phyloP scores from a whole-genome alignment of 2,113 vertebrate species.

The Pterocles gutturalis region DNA sequence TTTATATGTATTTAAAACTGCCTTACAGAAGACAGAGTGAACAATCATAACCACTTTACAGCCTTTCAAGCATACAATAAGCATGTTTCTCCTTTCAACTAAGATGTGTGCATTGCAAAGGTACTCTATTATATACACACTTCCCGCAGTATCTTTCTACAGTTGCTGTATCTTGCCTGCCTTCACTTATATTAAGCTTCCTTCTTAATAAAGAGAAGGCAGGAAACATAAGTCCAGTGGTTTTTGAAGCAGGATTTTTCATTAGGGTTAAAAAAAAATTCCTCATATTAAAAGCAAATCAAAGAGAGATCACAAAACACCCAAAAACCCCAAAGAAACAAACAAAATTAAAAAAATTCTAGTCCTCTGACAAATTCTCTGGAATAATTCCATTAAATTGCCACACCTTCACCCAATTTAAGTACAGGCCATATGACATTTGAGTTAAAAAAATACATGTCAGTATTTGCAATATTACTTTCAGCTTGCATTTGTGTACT shows the following conservation, averaged over 20 bases:
- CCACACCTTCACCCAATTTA: background rate
- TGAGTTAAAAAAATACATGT: background rate
- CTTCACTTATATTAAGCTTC: background rate
- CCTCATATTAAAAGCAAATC: background rate
- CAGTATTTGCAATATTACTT: background rate
- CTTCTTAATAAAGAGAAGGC: background rate
- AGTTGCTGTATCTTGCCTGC: background rate
- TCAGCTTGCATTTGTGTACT: background rate
- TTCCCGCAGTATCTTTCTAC: background rate
- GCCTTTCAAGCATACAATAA: background rate
- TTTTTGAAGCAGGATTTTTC: background rate
- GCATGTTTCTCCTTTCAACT: background rate
- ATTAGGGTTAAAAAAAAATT: background rate
- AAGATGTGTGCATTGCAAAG: background rate
- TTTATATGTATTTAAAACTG: background rate
- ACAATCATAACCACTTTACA: background rate
- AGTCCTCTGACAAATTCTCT: background rate
- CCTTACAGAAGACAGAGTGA: background rate
- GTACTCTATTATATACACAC: background rate
- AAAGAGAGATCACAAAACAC: background rate
- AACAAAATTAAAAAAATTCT: background rate
- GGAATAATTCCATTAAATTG: constrained; percentile 2
- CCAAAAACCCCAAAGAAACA: background rate
- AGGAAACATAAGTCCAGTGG: background rate
- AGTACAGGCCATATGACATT: background rate